Evolutionary conservation across 2,113 vertebrate species (phyloP).

Genomic region (Petroica traversi): DNA sequence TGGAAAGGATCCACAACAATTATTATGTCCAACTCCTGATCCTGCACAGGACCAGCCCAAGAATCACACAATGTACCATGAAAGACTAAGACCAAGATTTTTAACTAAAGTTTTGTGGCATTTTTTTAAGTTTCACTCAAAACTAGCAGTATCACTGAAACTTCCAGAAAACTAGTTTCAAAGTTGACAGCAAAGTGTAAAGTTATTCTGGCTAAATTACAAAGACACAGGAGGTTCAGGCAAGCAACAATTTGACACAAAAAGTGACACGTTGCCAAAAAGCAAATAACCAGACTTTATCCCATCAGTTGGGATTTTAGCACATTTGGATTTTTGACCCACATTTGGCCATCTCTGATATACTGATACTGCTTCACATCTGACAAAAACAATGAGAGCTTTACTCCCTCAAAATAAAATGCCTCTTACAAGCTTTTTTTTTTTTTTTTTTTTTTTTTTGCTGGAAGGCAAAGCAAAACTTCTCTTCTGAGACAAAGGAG

Average conservation of each 20-base stretch:
- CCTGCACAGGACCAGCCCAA: neutral
- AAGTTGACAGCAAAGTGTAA: neutral
- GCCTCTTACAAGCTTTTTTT: neutral
- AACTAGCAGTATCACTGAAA: neutral
- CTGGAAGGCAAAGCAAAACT: neutral
- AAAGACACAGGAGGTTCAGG: neutral
- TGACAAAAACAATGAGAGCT: neutral
- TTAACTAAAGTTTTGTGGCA: neutral
- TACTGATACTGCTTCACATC: neutral
- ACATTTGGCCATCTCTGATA: neutral
- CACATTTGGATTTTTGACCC: neutral
- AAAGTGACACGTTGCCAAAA: neutral
- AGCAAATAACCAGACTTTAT: neutral
- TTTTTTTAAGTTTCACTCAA: neutral
- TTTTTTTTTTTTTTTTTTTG: neutral
- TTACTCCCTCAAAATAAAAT: neutral
- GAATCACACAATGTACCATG: neutral
- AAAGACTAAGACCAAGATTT: neutral
- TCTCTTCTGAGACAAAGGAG: neutral
- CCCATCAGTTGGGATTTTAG: neutral
- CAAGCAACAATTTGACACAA: neutral
- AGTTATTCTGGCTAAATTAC: neutral
- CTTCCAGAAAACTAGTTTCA: neutral
- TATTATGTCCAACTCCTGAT: neutral
- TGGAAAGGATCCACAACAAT: neutral